These are phyloP conservation scores for Cichladusa arquata DNA, from an alignment of 2,113 vertebrate genomes.

Conservation along the genomic window DNA sequence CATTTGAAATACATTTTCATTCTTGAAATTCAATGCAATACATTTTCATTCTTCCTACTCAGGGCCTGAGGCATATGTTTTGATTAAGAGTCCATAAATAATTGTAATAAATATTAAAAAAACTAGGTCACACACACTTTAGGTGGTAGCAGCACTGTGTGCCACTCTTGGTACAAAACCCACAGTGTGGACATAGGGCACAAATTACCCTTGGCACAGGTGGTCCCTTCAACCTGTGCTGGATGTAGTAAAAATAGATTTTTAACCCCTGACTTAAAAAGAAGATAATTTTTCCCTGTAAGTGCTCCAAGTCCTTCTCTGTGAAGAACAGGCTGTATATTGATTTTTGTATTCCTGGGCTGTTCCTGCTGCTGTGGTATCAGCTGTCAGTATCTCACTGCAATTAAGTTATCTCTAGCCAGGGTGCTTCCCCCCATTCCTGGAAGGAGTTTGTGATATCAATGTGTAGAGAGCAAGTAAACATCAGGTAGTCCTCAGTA, in stretches of 20 bases:
- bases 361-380: not conserved
- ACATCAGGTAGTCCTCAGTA: not conserved
- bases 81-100: not conserved
- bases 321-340: not conserved
- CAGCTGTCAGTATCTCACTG: not conserved
- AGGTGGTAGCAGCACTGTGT: not conserved
- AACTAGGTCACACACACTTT: rapidly evolving
- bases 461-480: not conserved
- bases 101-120: not conserved
- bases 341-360: not conserved
- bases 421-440: not conserved
- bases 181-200: rapidly evolving
- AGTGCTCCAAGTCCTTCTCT: not conserved
- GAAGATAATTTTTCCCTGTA: not conserved
- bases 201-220: not conserved
- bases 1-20: not conserved
- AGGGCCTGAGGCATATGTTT: not conserved
- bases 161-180: rapidly evolving
- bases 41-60: not conserved
- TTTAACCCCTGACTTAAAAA: not conserved
- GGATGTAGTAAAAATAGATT: not conserved
- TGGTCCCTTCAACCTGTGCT: not conserved
- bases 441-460: not conserved
- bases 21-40: not conserved
- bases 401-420: not conserved